Conservation (phyloP, 2,113 vertebrate species). For the Passer montanus region DNA sequence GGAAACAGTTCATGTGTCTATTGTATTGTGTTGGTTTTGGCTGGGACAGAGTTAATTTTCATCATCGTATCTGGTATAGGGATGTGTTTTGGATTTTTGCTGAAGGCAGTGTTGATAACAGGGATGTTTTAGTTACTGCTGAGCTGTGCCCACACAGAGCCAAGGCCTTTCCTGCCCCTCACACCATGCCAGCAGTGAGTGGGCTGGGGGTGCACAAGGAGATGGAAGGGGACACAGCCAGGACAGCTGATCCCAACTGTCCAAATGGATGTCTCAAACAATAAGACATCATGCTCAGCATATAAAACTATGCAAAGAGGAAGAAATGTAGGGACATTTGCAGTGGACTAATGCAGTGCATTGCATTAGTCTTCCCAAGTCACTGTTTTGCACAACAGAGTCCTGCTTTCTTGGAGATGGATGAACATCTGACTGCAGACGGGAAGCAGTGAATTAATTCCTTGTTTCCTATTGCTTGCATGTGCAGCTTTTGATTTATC, state of each 20-base stretch:
- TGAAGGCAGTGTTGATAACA: background rate
- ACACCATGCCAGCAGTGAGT: background rate
- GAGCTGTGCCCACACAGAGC: no score
- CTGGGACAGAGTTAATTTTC: background rate
- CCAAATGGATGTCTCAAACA: background rate
- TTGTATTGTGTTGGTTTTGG: background rate
- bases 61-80: background rate
- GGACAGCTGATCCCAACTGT: background rate
- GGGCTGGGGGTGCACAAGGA: no score
- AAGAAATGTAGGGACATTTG: background rate
- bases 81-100: background rate
- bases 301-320: background rate
- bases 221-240: background rate
- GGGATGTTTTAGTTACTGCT: background rate
- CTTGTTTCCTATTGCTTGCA: background rate
- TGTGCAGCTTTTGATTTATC: background rate
- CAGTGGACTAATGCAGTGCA: background rate
- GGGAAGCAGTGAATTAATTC: background rate
- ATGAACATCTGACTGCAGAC: background rate
- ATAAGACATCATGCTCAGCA: background rate
- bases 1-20: background rate
- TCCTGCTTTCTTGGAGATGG: background rate
- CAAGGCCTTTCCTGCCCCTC: background rate
- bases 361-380: fast-evolving
- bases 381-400: background rate